These are phyloP conservation scores for Synergus itoensis DNA, from an alignment of 2,888 invertebrate genomes.

Conservation along the genomic window DNA sequence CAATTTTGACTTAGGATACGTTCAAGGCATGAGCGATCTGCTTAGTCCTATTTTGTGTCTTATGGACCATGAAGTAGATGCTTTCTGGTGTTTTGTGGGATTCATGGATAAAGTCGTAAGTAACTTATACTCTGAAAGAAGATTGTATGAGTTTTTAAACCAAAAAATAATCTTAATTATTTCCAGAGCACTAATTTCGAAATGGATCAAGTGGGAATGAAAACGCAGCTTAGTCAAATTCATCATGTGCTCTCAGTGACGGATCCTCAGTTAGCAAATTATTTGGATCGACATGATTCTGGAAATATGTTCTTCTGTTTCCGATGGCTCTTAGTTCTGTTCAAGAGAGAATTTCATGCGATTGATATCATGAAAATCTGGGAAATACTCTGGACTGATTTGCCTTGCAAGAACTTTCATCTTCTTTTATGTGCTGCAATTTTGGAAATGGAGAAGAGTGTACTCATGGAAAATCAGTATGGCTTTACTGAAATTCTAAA, in stretches of 20 bases:
- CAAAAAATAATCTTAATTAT: constrained; percentile 37
- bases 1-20: constrained; percentile 97
- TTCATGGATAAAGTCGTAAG: constrained; percentile 97
- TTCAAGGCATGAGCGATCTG: constrained; percentile 98
- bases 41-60: constrained; percentile 94
- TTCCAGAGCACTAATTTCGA: constrained; percentile 94
- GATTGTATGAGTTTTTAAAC: constrained; percentile 3
- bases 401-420: constrained; percentile 97
- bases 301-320: constrained; percentile 99
- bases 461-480: constrained; percentile 93
- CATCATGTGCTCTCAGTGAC: constrained; percentile 89
- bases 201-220: constrained; percentile 98
- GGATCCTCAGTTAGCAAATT: constrained; percentile 91
- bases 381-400: constrained; percentile 97
- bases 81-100: constrained; percentile 99
- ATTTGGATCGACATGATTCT: constrained; percentile 91
- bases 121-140: constrained; percentile 54
- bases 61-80: constrained; percentile 95
- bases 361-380: constrained; percentile 93
- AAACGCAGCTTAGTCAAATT: constrained; percentile 92
- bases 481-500: constrained; percentile 98
- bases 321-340: constrained; percentile 97
- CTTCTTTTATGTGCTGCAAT: constrained; percentile 95
- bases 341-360: constrained; percentile 95
- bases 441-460: constrained; percentile 91